Conservation (phyloP, 2,113 vertebrate genomes). For the Anoura caudifer region DNA sequence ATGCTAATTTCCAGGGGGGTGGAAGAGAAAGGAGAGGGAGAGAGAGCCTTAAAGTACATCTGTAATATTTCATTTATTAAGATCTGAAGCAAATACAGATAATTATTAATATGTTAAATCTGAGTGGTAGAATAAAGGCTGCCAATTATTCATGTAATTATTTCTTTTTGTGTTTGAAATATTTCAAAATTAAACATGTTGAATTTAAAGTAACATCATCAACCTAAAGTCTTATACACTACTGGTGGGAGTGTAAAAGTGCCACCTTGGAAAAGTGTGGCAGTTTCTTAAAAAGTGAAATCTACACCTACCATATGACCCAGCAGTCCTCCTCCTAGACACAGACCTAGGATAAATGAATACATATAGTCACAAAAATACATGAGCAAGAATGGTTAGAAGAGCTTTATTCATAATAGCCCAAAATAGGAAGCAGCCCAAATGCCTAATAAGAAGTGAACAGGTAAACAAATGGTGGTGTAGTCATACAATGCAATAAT, state of each 20-base stretch:
- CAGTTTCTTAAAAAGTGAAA: slow-evolving; percentile 15
- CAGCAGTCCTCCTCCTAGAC: not conserved
- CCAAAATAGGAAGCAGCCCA: slow-evolving; percentile 3
- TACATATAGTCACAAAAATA: not conserved
- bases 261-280: slow-evolving; percentile 19
- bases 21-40: not conserved
- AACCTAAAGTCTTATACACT: slow-evolving; percentile 1
- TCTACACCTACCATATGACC: not conserved
- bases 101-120: slow-evolving; percentile 32
- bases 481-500: not conserved
- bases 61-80: slow-evolving; percentile 36
- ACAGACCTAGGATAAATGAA: slow-evolving; percentile 2
- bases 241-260: not conserved
- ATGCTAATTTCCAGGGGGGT: slow-evolving; percentile 28
- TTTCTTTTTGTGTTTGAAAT: slow-evolving; percentile 26
- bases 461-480: not conserved
- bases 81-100: slow-evolving; percentile 31
- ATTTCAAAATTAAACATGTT: slow-evolving; percentile 26
- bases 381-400: not conserved
- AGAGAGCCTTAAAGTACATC: not conserved
- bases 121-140: not conserved
- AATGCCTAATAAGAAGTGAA: not conserved
- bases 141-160: not conserved
- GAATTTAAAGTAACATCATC: slow-evolving; percentile 20
- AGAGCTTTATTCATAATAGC: slow-evolving; percentile 5